A percentile compares a stretch with the other conserved stretches of the same genome.
phyloP scores from a whole-genome alignment of 2,797 vertebrate species.

The Hippopotamyrus pictus region DNA sequence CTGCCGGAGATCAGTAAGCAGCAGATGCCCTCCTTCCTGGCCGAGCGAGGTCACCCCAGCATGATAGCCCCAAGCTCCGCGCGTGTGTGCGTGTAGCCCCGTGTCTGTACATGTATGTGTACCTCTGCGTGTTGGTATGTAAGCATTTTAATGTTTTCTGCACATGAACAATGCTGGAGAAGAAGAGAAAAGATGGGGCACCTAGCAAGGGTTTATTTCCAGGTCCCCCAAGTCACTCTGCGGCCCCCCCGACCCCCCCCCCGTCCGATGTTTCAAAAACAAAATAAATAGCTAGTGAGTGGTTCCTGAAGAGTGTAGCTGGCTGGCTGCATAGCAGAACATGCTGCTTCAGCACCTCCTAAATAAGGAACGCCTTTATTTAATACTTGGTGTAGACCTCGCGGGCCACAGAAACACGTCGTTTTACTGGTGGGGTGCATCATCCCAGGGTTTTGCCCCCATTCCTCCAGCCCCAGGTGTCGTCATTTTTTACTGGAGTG shows the following conservation, averaged over 20 bases:
- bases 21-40: background rate
- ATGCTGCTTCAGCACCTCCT: background rate
- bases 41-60: background rate
- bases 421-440: background rate
- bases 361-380: background rate
- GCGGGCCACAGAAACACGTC: background rate
- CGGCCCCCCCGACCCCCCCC: background rate
- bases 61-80: constrained; percentile 18
- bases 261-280: background rate
- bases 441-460: background rate
- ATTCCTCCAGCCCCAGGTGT: background rate
- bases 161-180: background rate
- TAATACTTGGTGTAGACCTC: background rate
- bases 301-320: background rate
- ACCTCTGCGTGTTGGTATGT: background rate
- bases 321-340: background rate
- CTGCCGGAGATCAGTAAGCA: background rate
- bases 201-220: background rate
- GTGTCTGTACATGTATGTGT: background rate
- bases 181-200: background rate
- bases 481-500: background rate
- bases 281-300: background rate
- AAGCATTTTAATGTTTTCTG: background rate
- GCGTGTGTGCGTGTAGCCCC: constrained; percentile 21
- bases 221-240: background rate